Percentiles rank a stretch among this genome's conserved stretches.
Evolutionary conservation across 1,140 invertebrate species (phyloP).

Genomic region (Panagrolaimus sp.): DNA sequence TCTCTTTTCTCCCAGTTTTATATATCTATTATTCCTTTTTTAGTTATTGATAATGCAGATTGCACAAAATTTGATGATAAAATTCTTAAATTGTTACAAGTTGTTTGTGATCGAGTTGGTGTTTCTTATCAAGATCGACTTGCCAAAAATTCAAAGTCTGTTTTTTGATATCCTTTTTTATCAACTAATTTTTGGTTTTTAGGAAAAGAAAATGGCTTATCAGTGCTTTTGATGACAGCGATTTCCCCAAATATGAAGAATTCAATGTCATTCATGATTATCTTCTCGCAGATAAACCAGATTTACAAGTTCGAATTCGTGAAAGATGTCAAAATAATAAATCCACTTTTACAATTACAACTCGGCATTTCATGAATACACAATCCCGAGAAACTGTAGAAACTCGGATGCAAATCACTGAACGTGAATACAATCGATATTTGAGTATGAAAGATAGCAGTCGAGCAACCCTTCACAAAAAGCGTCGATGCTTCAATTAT

Average conservation of each 20-base stretch:
- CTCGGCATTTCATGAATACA: constrained; percentile 76
- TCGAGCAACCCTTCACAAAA: constrained; percentile 92
- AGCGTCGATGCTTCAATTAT: constrained; percentile 87
- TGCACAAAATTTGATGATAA: constrained; percentile 88
- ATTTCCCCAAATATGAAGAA: constrained; percentile 90
- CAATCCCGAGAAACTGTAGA: constrained; percentile 70
- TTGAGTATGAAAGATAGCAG: constrained; percentile 82
- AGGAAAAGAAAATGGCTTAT: constrained; percentile 59
- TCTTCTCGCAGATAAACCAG: constrained; percentile 62
- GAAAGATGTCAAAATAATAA: constrained; percentile 90
- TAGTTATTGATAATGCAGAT: constrained; percentile 84
- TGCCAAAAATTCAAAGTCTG: constrained; percentile 84
- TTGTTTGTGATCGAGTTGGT: constrained; percentile 85
- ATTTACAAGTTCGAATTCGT: constrained; percentile 73
- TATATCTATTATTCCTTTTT: too few species aligned
- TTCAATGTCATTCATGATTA: constrained; percentile 97
- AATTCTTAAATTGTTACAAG: constrained; percentile 82
- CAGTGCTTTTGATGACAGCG: constrained; percentile 45
- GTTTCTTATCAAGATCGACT: constrained; percentile 87
- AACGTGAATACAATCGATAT: constrained; percentile 87
- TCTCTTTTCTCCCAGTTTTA: too few species aligned
- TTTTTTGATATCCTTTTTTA: constrained; percentile 72
- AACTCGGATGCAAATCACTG: constrained; percentile 84
- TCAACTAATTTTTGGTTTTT: constrained; percentile 10
- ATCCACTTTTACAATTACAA: constrained; percentile 88